These are phyloP conservation scores for Solenodon paradoxus DNA, from an alignment of 2,113 vertebrate genomes.

Conservation along the genomic window DNA sequence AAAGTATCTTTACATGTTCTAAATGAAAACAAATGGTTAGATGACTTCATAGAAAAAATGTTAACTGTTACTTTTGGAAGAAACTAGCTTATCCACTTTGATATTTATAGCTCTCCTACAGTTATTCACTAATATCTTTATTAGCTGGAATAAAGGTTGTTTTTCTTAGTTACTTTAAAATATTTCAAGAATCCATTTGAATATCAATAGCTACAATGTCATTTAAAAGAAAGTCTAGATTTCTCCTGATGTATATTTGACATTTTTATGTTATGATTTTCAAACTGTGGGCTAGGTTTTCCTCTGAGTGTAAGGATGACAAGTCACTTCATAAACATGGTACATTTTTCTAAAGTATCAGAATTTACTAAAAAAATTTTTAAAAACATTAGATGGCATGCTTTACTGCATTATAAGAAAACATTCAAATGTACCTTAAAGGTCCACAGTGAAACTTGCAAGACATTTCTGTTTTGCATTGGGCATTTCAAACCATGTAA, in stretches of 20 bases:
- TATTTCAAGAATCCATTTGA: not conserved
- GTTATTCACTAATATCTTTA: not conserved
- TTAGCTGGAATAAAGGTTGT: not conserved
- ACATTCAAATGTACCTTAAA: not conserved
- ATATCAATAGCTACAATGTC: not conserved
- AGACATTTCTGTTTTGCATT: not conserved
- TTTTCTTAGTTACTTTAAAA: slow-evolving; percentile 12
- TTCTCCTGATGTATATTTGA: not conserved
- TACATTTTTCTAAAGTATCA: not conserved
- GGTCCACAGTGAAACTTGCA: not conserved
- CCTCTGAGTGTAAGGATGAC: not conserved
- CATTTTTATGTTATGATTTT: not conserved
- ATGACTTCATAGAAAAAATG: slow-evolving; percentile 48
- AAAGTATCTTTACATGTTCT: slow-evolving; percentile 67
- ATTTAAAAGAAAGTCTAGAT: not conserved
- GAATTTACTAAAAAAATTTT: not conserved
- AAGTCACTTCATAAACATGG: not conserved
- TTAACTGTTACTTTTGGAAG: slow-evolving; percentile 25
- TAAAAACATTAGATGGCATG: not conserved
- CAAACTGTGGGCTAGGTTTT: not conserved
- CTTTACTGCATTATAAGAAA: not conserved
- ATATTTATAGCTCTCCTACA: not conserved
- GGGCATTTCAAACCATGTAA: not conserved
- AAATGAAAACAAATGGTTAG: slow-evolving; percentile 77
- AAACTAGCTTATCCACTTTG: slow-evolving; percentile 40